phyloP scores from a whole-genome alignment of 2,888 invertebrate species.

The Myathropa florea region DNA sequence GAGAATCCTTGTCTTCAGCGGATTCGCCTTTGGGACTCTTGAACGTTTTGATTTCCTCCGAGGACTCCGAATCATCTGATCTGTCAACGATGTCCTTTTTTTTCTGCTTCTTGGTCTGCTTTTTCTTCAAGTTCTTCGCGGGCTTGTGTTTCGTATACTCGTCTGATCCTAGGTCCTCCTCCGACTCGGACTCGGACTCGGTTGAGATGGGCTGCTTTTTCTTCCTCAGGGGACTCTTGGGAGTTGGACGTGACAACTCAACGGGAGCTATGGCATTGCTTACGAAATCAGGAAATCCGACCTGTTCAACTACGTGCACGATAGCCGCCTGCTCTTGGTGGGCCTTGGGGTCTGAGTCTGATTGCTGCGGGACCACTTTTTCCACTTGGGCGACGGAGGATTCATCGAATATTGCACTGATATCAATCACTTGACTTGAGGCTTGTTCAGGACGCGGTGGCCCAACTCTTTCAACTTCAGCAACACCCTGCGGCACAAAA shows the following conservation, averaged over 20 bases:
- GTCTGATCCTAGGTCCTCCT: no score
- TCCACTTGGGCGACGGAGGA: neutral
- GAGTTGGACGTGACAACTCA: neutral
- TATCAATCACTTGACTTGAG: slow-evolving; percentile 11
- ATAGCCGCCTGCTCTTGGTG: neutral
- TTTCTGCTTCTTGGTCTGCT: no score
- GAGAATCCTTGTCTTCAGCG: neutral
- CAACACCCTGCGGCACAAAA: no score
- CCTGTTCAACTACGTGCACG: neutral
- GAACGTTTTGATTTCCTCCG: no score
- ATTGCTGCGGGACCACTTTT: neutral
- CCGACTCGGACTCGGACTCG: no score
- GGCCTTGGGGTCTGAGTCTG: neutral
- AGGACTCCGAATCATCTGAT: no score
- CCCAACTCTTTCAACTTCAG: neutral
- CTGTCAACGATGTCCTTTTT: no score
- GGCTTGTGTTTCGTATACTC: no score
- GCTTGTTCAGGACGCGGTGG: neutral
- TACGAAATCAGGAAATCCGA: neutral
- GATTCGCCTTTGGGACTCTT: neutral
- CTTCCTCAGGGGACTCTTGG: neutral
- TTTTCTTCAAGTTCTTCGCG: no score
- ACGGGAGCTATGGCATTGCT: neutral
- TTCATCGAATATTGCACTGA: neutral
- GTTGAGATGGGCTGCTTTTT: no score